A percentile compares a stretch with the other conserved stretches of the same genome.
phyloP scores from a whole-genome alignment of 2,888 invertebrate species.

The Drosophila recens region DNA sequence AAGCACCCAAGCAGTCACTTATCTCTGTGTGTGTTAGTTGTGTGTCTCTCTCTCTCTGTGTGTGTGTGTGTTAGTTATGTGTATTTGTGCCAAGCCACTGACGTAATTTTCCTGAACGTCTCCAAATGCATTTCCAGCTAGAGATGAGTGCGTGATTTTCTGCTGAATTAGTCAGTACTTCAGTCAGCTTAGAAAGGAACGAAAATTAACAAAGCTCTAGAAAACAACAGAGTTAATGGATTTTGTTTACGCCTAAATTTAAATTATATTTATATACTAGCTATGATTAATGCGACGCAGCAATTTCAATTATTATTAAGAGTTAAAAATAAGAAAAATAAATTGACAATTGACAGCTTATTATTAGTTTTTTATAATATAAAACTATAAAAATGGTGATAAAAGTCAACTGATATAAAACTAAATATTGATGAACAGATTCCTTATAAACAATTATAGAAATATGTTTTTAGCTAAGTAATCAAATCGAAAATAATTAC shows the following conservation, averaged over 20 bases:
- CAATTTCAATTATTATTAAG: background rate
- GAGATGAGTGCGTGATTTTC: constrained; percentile 49
- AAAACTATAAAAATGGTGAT: no score
- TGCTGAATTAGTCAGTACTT: background rate
- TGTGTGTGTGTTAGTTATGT: constrained; percentile 18
- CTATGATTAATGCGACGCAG: background rate
- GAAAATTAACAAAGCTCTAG: background rate
- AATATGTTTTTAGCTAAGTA: no score
- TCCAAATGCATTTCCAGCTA: constrained; percentile 70
- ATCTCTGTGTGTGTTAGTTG: constrained; percentile 31
- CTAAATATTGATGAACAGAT: no score
- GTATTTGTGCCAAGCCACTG: constrained; percentile 67
- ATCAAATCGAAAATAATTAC: background rate
- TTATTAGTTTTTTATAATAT: background rate
- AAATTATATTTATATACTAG: background rate
- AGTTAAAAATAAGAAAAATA: background rate
- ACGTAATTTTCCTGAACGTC: constrained; percentile 76
- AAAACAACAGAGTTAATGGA: no score
- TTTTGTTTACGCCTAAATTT: no score
- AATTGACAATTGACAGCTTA: background rate
- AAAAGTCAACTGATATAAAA: no score
- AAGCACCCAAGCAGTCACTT: constrained; percentile 73
- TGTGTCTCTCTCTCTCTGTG: constrained; percentile 9
- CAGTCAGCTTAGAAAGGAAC: background rate
- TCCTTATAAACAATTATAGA: no score